Conservation (phyloP, 1,140 invertebrate species). For the Oryctes rhinoceros region DNA sequence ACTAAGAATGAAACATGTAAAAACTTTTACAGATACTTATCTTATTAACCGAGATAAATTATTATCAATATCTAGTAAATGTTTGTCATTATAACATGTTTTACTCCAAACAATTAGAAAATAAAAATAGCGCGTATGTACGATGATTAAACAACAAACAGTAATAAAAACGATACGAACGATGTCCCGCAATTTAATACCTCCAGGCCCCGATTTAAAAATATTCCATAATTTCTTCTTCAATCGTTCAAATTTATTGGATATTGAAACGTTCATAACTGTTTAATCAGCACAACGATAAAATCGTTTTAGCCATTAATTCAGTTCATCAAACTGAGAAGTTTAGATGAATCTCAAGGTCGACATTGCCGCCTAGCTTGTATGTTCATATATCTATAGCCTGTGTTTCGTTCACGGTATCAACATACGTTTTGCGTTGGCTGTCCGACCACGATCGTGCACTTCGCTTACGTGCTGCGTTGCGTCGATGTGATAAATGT, state of each 20-base stretch:
- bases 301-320: not conserved
- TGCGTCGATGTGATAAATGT: not conserved
- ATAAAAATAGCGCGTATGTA: too few relatives aligned
- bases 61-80: too few relatives aligned
- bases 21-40: too few relatives aligned
- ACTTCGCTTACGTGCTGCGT: not conserved
- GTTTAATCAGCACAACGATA: not conserved
- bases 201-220: not conserved
- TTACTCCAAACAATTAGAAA: too few relatives aligned
- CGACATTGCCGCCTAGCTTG: not conserved
- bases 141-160: not conserved
- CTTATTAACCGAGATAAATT: too few relatives aligned
- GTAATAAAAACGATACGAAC: too few relatives aligned
- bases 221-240: slow-evolving; percentile 7
- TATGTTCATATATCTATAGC: not conserved
- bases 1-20: not conserved
- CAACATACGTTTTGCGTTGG: not conserved
- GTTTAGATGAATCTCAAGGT: not conserved
- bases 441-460: not conserved
- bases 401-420: not conserved
- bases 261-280: not conserved
- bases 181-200: too few relatives aligned
- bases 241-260: not conserved
- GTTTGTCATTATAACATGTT: too few relatives aligned
- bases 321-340: slow-evolving; percentile 27